phyloP scores from a whole-genome alignment of 2,113 vertebrate genomes.

The Mesembrinibis cayennensis region DNA sequence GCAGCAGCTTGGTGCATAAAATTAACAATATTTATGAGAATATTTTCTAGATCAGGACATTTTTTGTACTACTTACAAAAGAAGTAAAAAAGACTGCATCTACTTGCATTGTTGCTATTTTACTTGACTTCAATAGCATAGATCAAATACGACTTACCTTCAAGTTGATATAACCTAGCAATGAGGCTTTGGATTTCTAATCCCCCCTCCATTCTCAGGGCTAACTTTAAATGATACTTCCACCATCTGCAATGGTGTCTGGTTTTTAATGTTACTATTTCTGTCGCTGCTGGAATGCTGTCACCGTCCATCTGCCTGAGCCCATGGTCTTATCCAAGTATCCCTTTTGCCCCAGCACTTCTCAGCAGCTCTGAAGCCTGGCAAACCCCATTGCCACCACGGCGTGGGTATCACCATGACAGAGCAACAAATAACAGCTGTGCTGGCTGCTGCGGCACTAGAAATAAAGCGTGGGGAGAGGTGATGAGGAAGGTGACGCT shows the following conservation, averaged over 20 bases:
- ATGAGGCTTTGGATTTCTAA: not conserved
- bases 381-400: not conserved
- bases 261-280: not conserved
- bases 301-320: not conserved
- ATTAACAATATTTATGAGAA: not conserved
- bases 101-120: not conserved
- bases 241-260: not conserved
- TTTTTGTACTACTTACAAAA: not conserved
- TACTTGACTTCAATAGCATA: not conserved
- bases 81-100: not conserved
- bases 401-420: accelerated
- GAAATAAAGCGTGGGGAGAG: not conserved
- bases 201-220: not conserved
- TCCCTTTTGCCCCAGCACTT: not conserved
- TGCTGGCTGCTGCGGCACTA: not conserved
- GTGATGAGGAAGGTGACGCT: not conserved
- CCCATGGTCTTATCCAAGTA: not conserved
- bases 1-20: not conserved
- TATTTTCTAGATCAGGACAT: not conserved
- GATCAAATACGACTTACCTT: not conserved
- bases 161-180: not conserved
- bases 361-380: not conserved
- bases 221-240: not conserved
- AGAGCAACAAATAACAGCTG: not conserved
- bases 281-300: not conserved